Evolutionary conservation across 2,797 vertebrate species (phyloP), one percentile per base, ranked within the genome.

Genomic region (Enteromius mattozi): DNA sequence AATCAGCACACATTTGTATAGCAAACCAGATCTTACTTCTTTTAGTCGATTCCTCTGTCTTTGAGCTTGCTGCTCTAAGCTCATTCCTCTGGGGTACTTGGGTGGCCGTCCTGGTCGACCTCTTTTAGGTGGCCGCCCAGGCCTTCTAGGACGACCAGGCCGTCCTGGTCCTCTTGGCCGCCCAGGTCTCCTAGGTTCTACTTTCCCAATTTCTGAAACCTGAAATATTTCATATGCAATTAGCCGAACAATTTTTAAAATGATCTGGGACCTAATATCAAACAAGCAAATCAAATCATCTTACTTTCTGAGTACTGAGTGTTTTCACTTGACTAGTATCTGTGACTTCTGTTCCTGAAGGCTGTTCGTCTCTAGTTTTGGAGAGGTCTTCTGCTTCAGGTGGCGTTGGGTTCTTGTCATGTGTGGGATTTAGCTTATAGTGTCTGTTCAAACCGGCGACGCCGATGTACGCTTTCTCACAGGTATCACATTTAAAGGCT

Each of bases 391-490:
- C 85, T 14, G 51, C 82, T 51, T 87, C 78, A 0, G 49, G 63
- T 12, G 78, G 47, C 0, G 83, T 49, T 37, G 80, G 81, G 76
- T 76, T 66, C 45, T 94, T 93, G 42, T 96, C 93, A 0, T 99
- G 98, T 51, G 88, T 91, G 0, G 98, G 97, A 82, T 98, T 96
- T 21, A 99, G 95, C 88, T 94, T 97, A 87, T 97, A 97, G 88
- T 99, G 98, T 65, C 98, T 95, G 87, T 96, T 96, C 87, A 99
- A 92, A 10, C 98, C 97, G 5, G 97, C 97, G 8, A 94, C 93
- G 17, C 98, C 98, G 9, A 99, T 98, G 80, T 99, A 99, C 7
- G 97, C 96, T 89, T 99, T 99, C 37, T 97, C 97, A 72, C 98
- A 99, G 6, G 90, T 94, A 86, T 96, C 93, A 90, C 98, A 99